These are phyloP conservation scores for Acrobasis suavella DNA, from an alignment of 2,888 invertebrate species.

Conservation along the genomic window DNA sequence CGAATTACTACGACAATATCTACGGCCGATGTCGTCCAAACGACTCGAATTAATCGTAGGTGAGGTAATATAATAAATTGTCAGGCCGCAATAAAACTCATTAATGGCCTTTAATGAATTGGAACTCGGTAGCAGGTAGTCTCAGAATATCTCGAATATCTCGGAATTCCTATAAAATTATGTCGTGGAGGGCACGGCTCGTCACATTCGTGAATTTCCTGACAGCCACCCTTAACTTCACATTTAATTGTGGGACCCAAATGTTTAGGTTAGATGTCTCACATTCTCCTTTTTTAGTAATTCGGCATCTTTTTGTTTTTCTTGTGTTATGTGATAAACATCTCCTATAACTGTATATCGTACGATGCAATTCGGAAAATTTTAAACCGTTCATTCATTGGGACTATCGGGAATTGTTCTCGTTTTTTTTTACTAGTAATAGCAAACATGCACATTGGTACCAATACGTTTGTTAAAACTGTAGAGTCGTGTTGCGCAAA, in stretches of 20 bases:
- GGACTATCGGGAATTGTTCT: conserved; percentile 26
- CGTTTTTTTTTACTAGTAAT: conserved; percentile 7
- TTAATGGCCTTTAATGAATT: conserved; percentile 77
- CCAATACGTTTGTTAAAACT: neutral
- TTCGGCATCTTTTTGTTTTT: conserved; percentile 24
- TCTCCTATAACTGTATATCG: conserved; percentile 16
- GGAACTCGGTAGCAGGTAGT: conserved; percentile 73
- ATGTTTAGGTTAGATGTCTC: conserved; percentile 44
- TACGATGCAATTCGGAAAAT: conserved; percentile 13
- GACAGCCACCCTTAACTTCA: conserved; percentile 51
- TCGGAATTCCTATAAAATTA: conserved; percentile 58
- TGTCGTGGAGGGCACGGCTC: conserved; percentile 46
- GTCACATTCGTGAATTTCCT: conserved; percentile 38
- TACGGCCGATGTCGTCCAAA: conserved; percentile 45
- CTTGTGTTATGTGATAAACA: conserved; percentile 4
- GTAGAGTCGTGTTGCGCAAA: neutral
- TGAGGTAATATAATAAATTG: conserved; percentile 60
- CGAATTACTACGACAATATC: conserved; percentile 43
- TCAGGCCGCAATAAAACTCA: conserved; percentile 64
- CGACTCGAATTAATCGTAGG: conserved; percentile 70
- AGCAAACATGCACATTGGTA: conserved; percentile 8
- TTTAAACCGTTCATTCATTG: conserved; percentile 29
- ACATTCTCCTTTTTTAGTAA: conserved; percentile 37
- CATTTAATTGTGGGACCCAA: conserved; percentile 59
- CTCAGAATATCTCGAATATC: conserved; percentile 55